phyloP scores from a whole-genome alignment of 2,888 invertebrate species.

The Dysmachus trigonus region DNA sequence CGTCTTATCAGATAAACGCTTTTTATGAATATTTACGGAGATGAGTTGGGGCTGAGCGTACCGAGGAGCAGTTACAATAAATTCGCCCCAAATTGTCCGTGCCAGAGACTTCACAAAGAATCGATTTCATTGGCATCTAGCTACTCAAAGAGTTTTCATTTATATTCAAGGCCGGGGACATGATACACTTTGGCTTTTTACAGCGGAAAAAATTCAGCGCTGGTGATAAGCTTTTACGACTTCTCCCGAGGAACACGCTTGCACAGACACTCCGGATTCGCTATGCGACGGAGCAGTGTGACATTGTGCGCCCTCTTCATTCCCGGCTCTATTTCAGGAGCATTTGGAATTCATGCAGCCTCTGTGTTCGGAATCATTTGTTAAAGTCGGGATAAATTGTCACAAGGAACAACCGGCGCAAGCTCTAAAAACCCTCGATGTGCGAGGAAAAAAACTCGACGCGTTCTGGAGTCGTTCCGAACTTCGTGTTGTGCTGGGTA shows the following conservation, averaged over 20 bases:
- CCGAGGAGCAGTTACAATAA: neutral
- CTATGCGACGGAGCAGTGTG: neutral
- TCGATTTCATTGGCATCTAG: neutral
- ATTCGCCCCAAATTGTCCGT: neutral
- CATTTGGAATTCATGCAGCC: neutral
- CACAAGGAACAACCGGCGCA: neutral
- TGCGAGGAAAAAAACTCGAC: neutral
- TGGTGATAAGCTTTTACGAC: constrained; percentile 10
- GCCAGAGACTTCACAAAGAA: neutral
- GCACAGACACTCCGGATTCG: neutral
- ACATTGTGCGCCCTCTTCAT: neutral
- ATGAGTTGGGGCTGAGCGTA: neutral
- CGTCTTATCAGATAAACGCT: constrained; percentile 5
- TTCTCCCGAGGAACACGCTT: neutral
- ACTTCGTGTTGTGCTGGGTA: neutral
- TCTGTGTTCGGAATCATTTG: neutral
- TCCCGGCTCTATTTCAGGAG: neutral
- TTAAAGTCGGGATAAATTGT: neutral
- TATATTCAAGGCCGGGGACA: neutral
- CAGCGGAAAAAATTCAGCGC: neutral
- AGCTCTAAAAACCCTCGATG: neutral
- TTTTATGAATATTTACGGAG: constrained; percentile 24
- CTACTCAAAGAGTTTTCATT: neutral
- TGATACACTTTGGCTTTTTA: constrained; percentile 15
- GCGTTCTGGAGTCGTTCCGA: neutral